phyloP scores from a whole-genome alignment of 2,797 vertebrate species.

The Cottoperca gobio region DNA sequence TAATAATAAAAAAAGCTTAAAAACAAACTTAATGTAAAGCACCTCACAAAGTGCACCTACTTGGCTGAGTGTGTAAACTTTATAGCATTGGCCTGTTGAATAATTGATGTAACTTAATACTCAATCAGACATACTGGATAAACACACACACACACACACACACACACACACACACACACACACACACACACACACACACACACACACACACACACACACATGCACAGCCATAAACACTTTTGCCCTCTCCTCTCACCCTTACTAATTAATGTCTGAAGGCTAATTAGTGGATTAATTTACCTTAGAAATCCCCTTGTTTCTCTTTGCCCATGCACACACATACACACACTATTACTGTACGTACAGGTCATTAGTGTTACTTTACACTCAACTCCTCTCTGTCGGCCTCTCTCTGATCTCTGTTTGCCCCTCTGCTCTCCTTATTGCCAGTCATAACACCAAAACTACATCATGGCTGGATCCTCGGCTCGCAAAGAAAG shows the following conservation, averaged over 20 bases:
- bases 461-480: conserved; percentile 99
- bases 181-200: conserved; percentile 1
- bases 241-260: conserved; percentile 88
- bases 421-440: conserved; percentile 22
- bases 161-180: neutral
- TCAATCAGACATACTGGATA: conserved; percentile 42
- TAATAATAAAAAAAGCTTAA: conserved; percentile 18
- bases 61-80: conserved; percentile 42
- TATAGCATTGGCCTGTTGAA: conserved; percentile 49
- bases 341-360: neutral
- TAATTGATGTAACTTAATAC: conserved; percentile 61
- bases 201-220: neutral
- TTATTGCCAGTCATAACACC: conserved; percentile 94
- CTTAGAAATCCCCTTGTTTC: conserved; percentile 56
- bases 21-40: conserved; percentile 23
- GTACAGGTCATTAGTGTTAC: conserved; percentile 29
- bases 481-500: conserved; percentile 98
- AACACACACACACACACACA: neutral
- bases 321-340: conserved; percentile 13
- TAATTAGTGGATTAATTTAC: conserved; percentile 91
- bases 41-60: neutral
- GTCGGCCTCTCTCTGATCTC: conserved; percentile 50
- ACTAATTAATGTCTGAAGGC: conserved; percentile 91
- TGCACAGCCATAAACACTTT: conserved; percentile 80
- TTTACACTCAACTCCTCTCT: conserved; percentile 28